Evolutionary conservation across 2,888 invertebrate species (phyloP).

Genomic region (Microchrysa polita): DNA sequence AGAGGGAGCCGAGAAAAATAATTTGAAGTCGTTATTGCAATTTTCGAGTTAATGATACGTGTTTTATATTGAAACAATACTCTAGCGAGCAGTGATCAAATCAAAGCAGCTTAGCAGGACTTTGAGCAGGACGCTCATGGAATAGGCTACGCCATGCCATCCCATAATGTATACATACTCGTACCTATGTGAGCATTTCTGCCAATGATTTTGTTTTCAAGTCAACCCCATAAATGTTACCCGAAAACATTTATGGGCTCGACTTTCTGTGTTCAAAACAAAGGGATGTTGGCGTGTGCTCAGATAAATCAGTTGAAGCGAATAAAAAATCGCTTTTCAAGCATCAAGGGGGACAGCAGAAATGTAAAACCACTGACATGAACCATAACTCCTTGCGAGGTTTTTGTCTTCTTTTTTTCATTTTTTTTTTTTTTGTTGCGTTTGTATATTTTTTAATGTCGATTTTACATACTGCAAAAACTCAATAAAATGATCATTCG

Average conservation of each 20-base stretch:
- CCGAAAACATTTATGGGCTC: constrained; percentile 18
- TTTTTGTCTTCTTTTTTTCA: neutral
- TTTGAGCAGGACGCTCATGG: neutral
- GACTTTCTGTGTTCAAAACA: too few species aligned
- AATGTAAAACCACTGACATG: too few species aligned
- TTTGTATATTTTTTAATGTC: constrained; percentile 33
- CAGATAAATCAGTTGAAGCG: neutral
- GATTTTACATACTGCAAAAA: constrained; percentile 37
- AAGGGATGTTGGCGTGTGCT: constrained; percentile 2
- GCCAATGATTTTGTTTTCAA: neutral
- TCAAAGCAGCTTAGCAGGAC: neutral
- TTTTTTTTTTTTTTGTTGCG: too few species aligned
- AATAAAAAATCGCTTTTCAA: neutral
- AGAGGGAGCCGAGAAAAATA: neutral
- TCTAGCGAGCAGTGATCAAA: neutral
- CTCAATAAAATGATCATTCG: constrained; percentile 36
- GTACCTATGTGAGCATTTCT: too few species aligned
- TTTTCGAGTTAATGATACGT: constrained; percentile 25
- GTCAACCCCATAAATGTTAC: constrained; percentile 5
- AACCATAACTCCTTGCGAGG: too few species aligned
- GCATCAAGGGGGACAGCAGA: neutral
- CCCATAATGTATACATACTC: neutral
- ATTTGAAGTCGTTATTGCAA: constrained; percentile 22
- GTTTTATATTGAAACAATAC: constrained; percentile 14
- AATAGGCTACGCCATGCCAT: too few species aligned